Base-by-base conservation (phyloP, 2,888 invertebrate genomes). In the Ethmia dodecea region DNA sequence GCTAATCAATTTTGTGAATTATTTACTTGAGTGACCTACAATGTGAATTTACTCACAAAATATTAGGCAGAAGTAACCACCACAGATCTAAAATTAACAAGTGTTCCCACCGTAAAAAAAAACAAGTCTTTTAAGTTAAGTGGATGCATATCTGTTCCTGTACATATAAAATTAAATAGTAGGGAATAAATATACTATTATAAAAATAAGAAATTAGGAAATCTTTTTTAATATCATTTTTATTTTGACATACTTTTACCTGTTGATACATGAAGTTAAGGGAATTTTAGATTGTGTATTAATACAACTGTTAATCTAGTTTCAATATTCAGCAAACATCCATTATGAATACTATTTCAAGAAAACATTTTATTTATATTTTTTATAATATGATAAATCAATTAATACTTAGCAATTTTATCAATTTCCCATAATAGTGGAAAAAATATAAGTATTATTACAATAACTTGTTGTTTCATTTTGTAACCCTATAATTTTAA, bases 91-190 rank as follows among this genome's bases (percentile, higher is more conserved):
- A 73, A 66, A 75, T 63, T 64, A 63, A 60, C 60, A 73, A 77
- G 71, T 76, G 62, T 80, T 81, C 84, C 84, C 84, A 84, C 84
- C 84, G 84, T 76, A 45, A 77, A 66, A 69, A 60, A 68, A 76
- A 72, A 67, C 75, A 78, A 77, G 75, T 78, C 64, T 77, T 62
- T 64, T 77, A 66, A 60, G 55, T 59, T 70, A 70, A 59, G 68
- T 62, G 52, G 62, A 59, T 56, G 53, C n/a, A 8, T 66, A 60
- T 66, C 59, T 65, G 57, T 71, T 60, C 62, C 57, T 69, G 66
- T 72, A 67, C 51, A 70, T 70, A 70, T 65, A 62, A 45, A 64
- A 55, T 47, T 51, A 58, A 64, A 65, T 60, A 47, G 57, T 71
- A 72, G 61, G 52, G 54, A 50, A 53, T 60, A 66, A 48, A 28